These are phyloP conservation scores for Drosophila pandora DNA, from an alignment of 1,140 invertebrate genomes.

Conservation along the genomic window DNA sequence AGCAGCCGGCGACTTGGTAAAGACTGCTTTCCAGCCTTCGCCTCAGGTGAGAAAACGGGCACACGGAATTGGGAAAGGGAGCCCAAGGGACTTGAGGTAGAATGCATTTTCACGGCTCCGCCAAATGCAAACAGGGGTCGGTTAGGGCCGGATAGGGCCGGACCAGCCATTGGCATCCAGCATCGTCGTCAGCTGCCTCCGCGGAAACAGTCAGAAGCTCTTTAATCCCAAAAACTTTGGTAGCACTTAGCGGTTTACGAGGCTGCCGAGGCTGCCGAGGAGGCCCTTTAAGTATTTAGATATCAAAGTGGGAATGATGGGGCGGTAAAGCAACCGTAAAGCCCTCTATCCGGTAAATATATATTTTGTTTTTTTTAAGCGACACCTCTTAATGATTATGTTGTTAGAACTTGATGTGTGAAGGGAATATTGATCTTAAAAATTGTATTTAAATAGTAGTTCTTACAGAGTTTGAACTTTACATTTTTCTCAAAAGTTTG, in stretches of 20 bases:
- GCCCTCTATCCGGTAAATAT: background rate
- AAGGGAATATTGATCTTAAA: background rate
- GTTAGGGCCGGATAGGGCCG: conserved; percentile 22
- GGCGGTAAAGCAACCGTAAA: conserved; percentile 3
- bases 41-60: conserved; percentile 73
- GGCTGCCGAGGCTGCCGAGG: background rate
- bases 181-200: conserved; percentile 13
- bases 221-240: conserved; percentile 62
- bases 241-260: conserved; percentile 58
- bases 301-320: conserved; percentile 34
- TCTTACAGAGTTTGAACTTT: background rate
- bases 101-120: conserved; percentile 66
- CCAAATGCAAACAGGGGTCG: conserved; percentile 64
- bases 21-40: conserved; percentile 7
- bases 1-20: conserved; percentile 24
- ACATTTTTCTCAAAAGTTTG: no score
- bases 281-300: conserved; percentile 39
- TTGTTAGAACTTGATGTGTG: conserved; percentile 40
- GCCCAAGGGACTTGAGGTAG: conserved; percentile 7
- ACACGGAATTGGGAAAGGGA: conserved; percentile 19
- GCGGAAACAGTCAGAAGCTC: conserved; percentile 58
- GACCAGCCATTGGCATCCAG: background rate
- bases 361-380: conserved; percentile 26
- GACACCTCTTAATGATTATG: conserved; percentile 57
- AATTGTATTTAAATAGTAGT: background rate